Evolutionary conservation across 2,797 vertebrate species (phyloP).

Genomic region (Hipposideros larvatus): DNA sequence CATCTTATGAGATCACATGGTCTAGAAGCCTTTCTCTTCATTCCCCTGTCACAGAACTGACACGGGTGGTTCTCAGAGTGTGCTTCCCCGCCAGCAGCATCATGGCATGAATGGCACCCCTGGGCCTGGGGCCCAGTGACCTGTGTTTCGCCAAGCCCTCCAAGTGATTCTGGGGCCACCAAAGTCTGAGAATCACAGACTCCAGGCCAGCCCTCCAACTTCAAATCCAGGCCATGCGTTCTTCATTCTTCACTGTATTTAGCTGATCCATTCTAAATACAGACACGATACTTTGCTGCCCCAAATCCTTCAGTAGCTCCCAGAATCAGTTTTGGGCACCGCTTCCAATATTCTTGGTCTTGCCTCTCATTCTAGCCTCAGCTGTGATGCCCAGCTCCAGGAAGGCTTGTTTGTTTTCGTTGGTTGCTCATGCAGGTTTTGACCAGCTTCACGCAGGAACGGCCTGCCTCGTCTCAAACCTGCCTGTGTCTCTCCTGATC

Average conservation of each 20-base stretch:
- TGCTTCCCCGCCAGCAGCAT: not conserved
- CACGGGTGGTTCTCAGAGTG: not conserved
- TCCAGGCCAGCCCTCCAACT: not conserved
- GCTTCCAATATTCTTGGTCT: not conserved
- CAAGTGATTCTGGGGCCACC: not conserved
- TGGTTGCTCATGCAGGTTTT: not conserved
- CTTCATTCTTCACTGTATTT: not conserved
- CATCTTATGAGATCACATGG: not conserved
- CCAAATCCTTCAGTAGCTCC: not conserved
- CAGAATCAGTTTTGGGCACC: not conserved
- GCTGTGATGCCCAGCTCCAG: not conserved
- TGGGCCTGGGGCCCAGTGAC: not conserved
- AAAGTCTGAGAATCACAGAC: not conserved
- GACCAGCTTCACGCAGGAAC: not conserved
- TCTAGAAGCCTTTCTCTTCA: no score
- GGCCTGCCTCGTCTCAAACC: not conserved
- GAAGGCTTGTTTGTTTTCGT: no score
- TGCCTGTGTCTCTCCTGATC: not conserved
- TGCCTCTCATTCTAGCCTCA: accelerated
- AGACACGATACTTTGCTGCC: not conserved
- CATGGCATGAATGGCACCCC: not conserved
- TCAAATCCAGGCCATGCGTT: not conserved
- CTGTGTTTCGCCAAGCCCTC: not conserved
- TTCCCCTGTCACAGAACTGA: not conserved
- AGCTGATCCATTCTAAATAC: not conserved